Evolutionary conservation across 1,140 invertebrate genomes (phyloP), one percentile per base, ranked within the genome.

Genomic region (Sinella curviseta): DNA sequence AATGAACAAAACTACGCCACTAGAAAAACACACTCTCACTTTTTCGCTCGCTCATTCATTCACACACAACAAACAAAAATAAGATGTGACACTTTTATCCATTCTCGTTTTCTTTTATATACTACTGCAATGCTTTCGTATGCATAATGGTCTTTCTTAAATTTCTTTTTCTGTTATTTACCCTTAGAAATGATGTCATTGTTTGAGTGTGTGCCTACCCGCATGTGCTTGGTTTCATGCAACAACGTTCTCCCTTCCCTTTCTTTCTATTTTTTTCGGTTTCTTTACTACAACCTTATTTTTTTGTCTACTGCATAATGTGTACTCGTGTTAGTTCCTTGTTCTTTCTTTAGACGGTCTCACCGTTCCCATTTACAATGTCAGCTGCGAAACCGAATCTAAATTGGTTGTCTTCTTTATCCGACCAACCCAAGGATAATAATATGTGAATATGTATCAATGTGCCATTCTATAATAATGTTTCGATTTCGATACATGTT

Each of bases 341-440:
- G 17, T 48, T 4, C 4, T 48, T 4, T 17, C 4, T 48, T 4
- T 8, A 8, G 39, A 48, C 17, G 39, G 39, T 48, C 39, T 48
- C 39, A 48, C 39, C 17, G 39, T 48, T 48, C 39, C 39, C 39
- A 17, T 48, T 48, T 48, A 4, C 39, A 4, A 48, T 60, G 24
- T 60, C 57, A 60, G 57, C 57, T 60, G 57, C 24, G 57, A 60
- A 60, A 60, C 57, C 57, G 24, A 60, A 60, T 26, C 57, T 4
- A 60, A 60, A 60, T 60, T 60, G 57, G 57, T 60, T 60, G 4
- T 26, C 24, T 60, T 60, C 57, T 60, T 60, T 60, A 60, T 26
- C 14, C 57, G 24, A 60, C 57, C 57, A 8, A 8, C 20, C 39
- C 39, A 48, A 12, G 39, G 20, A 48, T 48, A 20, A 48, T 8